These are phyloP conservation scores for Muraenolepis orangiensis DNA, from an alignment of 2,797 vertebrate species.

Conservation along the genomic window DNA sequence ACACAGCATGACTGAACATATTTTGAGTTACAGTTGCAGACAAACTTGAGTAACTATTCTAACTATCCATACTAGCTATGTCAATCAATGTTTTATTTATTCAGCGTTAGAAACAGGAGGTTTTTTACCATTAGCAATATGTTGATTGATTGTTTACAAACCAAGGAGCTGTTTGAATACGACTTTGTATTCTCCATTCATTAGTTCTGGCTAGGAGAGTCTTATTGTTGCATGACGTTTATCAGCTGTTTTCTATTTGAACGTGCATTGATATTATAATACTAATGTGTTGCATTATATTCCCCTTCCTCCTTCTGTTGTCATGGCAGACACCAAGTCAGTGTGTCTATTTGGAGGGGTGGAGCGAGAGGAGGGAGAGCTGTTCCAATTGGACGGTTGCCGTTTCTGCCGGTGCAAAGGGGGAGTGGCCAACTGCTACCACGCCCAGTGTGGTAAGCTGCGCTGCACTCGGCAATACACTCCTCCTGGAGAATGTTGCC, in stretches of 20 bases:
- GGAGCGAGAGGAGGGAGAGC: constrained; percentile 84
- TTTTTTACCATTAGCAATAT: neutral
- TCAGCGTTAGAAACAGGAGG: no score
- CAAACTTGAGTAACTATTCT: no score
- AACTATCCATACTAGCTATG: no score
- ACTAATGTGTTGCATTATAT: neutral
- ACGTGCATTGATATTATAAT: neutral
- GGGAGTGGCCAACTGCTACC: constrained; percentile 86
- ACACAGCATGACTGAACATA: no score
- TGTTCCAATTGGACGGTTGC: constrained; percentile 86
- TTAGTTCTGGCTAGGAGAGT: neutral
- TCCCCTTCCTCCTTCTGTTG: neutral
- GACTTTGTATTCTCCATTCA: neutral
- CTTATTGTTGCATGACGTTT: neutral
- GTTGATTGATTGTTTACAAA: neutral
- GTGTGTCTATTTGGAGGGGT: constrained; percentile 80
- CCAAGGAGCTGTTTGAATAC: neutral
- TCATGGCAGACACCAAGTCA: constrained; percentile 79
- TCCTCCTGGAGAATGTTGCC: constrained; percentile 87
- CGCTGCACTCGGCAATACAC: constrained; percentile 84
- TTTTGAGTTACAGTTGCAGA: no score
- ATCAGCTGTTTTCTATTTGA: neutral
- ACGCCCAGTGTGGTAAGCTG: constrained; percentile 83
- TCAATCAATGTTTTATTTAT: no score
- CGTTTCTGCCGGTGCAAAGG: constrained; percentile 87